phyloP scores from a whole-genome alignment of 2,888 invertebrate species.

The Neoaliturus tenellus region DNA sequence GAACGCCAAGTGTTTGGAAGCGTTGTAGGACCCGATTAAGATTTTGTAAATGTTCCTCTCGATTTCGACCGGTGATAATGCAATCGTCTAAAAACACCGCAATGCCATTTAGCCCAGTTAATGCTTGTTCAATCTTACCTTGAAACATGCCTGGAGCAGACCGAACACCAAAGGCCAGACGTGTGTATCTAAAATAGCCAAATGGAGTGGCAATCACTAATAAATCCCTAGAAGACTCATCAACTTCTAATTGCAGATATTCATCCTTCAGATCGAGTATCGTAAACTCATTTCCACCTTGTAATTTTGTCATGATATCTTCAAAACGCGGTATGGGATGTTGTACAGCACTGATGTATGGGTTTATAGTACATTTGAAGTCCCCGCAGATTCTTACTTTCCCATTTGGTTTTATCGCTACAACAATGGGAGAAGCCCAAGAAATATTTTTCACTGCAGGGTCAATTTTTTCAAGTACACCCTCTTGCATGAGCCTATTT shows the following conservation, averaged over 20 bases:
- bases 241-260: constrained; percentile 26
- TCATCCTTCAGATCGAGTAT: constrained; percentile 25
- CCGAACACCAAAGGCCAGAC: constrained; percentile 12
- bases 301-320: not conserved
- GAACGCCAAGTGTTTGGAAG: not conserved
- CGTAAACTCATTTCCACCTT: not conserved
- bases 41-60: not conserved
- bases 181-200: not conserved
- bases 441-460: too few relatives aligned
- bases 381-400: constrained; percentile 56
- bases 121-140: not conserved
- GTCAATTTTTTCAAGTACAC: too few relatives aligned
- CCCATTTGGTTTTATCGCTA: too few relatives aligned
- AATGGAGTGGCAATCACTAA: not conserved
- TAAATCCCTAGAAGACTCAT: not conserved
- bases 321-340: not conserved
- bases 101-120: not conserved
- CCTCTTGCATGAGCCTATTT: too few relatives aligned
- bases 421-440: too few relatives aligned
- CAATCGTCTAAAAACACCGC: not conserved
- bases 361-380: constrained; percentile 41
- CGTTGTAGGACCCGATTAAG: not conserved
- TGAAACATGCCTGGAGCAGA: not conserved
- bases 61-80: not conserved
- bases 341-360: not conserved